Base-by-base conservation (phyloP, 30 jellyfish, hydroid and myxozoan species). In the Chironex yamaguchii region DNA sequence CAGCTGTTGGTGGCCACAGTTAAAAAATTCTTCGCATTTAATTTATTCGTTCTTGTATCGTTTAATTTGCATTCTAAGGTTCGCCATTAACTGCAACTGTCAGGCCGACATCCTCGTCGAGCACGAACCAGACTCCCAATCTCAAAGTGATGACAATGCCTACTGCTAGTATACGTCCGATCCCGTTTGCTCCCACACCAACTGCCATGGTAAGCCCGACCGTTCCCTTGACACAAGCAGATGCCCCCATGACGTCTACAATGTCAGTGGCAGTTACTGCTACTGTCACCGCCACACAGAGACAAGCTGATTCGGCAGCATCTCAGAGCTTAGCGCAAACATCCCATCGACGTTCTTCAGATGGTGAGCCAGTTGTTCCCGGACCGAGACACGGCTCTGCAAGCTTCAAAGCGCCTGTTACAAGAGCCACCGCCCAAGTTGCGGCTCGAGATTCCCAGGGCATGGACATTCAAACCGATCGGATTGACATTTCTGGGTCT, bases 191-290 rank as follows among this genome's bases (percentile, higher is more conserved):
- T 0, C 63, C 52, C 3, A 88, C 97, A 3, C 99, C 99, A 42
- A 94, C 99, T 20, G 99, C 99, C 23, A 94, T 94, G 99, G 96
- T 94, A 34, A 94, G 99, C 64, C 99, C 99, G 12, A 89, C 98
- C 17, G 98, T 92, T 1, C 98, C 98, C 1, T 82, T 91, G 64
- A 70, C 90, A 1, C 96, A 86, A 26, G 90, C 67, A 52, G 84
- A 84, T 1, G 14, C 88, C 31, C 6, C 81, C 21, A 4, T 42
- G 58, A 42, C 73, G 0, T 35, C 90, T 11, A 86, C 76, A 65
- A 25, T 83, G 4, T 89, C 76, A 32, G 96, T 89, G 49, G 76
- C 96, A 21, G 96, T 76, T 17, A 65, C 96, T 1, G 89, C 96
- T 2, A 75, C 76, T n/a, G 70, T 86, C 26, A 71, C 90, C 4